These are phyloP conservation scores for Leuciscus idus DNA, from an alignment of 2,113 vertebrate genomes.

Conservation along the genomic window DNA sequence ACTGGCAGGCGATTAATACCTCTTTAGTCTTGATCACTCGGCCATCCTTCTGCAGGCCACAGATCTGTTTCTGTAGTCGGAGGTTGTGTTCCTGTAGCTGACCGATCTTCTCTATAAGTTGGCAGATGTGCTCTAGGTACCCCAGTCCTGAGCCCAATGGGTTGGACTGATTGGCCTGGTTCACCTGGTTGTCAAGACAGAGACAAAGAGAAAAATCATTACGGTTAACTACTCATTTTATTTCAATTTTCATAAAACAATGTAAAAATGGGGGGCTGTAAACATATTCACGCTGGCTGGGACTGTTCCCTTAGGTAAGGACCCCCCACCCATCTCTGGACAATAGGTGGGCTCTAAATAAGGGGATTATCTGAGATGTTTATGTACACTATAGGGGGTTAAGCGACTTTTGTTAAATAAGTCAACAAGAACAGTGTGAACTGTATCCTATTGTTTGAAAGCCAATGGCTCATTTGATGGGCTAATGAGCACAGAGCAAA, in stretches of 20 bases:
- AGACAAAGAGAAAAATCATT: neutral
- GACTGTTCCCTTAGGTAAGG: neutral
- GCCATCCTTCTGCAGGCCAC: constrained; percentile 77
- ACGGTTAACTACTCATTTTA: neutral
- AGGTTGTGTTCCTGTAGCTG: constrained; percentile 87
- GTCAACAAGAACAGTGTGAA: constrained; percentile 24
- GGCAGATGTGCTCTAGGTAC: constrained; percentile 88
- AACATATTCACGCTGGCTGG: neutral
- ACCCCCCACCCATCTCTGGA: constrained; percentile 5
- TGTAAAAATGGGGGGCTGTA: neutral
- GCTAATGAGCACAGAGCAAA: constrained; percentile 21
- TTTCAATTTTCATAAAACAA: neutral
- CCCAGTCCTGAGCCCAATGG: constrained; percentile 79
- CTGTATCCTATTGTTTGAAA: constrained; percentile 27
- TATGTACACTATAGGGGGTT: constrained; percentile 7
- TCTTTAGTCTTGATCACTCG: constrained; percentile 79
- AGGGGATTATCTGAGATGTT: neutral
- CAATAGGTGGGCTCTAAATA: constrained; percentile 22
- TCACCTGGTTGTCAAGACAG: constrained; percentile 70
- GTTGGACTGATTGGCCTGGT: constrained; percentile 69
- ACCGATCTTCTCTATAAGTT: constrained; percentile 87
- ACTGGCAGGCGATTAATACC: constrained; percentile 64
- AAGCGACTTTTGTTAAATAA: constrained; percentile 13
- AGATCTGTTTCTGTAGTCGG: constrained; percentile 81
- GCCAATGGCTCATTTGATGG: constrained; percentile 11